A percentile compares a stretch with the other conserved stretches of the same genome.
Conservation (phyloP, 1,140 invertebrate genomes). For the Colletes gigas region DNA sequence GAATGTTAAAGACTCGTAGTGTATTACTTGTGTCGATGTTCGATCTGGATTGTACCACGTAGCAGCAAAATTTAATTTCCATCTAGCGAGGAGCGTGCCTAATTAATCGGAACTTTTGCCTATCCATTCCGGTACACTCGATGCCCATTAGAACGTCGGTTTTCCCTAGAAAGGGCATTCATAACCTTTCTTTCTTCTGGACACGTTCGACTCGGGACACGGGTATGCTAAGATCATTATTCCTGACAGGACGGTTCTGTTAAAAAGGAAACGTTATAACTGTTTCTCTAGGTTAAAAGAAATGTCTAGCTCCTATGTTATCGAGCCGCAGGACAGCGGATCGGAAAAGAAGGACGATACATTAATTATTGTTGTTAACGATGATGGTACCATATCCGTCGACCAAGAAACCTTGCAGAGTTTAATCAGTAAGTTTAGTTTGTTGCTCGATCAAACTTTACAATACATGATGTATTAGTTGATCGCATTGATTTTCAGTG, state of each 20-base stretch:
- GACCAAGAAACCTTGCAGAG: slow-evolving; percentile 87
- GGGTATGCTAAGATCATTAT: not conserved
- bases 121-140: not conserved
- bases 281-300: slow-evolving; percentile 38
- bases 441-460: no score
- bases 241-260: not conserved
- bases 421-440: slow-evolving; percentile 84
- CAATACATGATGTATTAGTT: slow-evolving; percentile 42
- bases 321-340: slow-evolving; percentile 73
- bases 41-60: no score
- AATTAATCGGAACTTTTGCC: not conserved
- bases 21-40: not conserved
- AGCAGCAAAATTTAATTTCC: not conserved
- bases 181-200: not conserved
- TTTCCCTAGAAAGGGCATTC: not conserved
- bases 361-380: slow-evolving; percentile 87
- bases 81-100: not conserved
- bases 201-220: not conserved
- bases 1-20: not conserved
- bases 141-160: not conserved
- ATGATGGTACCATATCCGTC: slow-evolving; percentile 86
- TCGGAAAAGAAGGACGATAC: slow-evolving; percentile 78
- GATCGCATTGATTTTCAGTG: slow-evolving; percentile 69
- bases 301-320: slow-evolving; percentile 78
- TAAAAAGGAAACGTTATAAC: not conserved